Percentiles rank a stretch among this genome's conserved stretches.
Evolutionary conservation across 2,113 vertebrate genomes (phyloP).

Genomic region (Ctenomys sociabilis): DNA sequence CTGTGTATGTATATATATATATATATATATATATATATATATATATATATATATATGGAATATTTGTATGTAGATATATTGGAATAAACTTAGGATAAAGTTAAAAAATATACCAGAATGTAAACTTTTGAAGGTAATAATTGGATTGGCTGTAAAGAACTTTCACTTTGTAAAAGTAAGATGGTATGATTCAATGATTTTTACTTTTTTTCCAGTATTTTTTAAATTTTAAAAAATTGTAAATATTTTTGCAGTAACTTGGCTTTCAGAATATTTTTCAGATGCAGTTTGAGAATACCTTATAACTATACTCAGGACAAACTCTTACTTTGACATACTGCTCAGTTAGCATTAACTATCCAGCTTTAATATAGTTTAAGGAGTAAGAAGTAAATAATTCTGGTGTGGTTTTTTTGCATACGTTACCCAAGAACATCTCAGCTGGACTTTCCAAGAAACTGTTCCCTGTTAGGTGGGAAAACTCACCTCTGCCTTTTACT

Average conservation of each 20-base stretch:
- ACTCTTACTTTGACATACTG: constrained; percentile 61
- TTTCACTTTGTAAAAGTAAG: constrained; percentile 53
- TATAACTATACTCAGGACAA: constrained; percentile 71
- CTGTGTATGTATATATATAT: no score
- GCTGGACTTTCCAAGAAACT: constrained; percentile 54
- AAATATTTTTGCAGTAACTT: constrained; percentile 43
- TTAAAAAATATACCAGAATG: constrained; percentile 47
- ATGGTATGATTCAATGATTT: constrained; percentile 48
- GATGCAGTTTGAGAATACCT: constrained; percentile 34
- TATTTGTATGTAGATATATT: constrained; percentile 42
- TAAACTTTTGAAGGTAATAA: constrained; percentile 51
- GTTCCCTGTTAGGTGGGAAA: constrained; percentile 42
- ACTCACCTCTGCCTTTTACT: constrained; percentile 62
- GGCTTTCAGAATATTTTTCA: constrained; percentile 60
- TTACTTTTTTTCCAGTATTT: constrained; percentile 61
- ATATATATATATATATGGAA: background rate
- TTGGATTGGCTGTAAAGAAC: background rate
- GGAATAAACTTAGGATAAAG: constrained; percentile 59
- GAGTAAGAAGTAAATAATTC: constrained; percentile 37
- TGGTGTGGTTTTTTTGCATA: constrained; percentile 45
- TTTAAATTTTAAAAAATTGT: constrained; percentile 29
- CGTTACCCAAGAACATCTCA: constrained; percentile 63
- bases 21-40: no score
- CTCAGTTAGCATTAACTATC: constrained; percentile 54
- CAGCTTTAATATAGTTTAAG: constrained; percentile 54